Conservation (phyloP, 2,888 invertebrate genomes). For the Meiosimyza decipiens region DNA sequence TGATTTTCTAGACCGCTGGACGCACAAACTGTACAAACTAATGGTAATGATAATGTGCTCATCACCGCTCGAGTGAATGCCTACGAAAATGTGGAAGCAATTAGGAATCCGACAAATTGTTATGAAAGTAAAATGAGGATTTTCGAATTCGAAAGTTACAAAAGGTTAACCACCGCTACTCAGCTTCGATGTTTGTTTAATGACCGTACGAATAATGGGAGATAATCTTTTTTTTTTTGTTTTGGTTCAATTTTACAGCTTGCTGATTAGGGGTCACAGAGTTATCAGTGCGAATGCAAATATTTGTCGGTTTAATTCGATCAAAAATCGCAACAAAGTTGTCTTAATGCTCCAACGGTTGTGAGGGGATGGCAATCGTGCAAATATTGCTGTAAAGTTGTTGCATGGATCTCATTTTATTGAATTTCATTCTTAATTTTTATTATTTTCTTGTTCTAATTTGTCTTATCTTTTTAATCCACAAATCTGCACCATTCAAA, state of each 20-base stretch:
- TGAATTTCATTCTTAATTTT: too few relatives aligned
- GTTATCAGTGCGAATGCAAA: constrained; percentile 20
- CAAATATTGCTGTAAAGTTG: too few relatives aligned
- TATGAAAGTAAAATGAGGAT: constrained; percentile 22
- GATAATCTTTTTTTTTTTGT: background rate
- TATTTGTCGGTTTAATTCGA: background rate
- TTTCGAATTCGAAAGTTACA: background rate
- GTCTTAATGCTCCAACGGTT: too few relatives aligned
- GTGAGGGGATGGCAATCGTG: too few relatives aligned
- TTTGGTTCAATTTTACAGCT: background rate
- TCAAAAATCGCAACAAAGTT: too few relatives aligned
- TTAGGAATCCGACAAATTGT: constrained; percentile 16
- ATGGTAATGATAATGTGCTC: too few relatives aligned
- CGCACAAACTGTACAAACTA: too few relatives aligned
- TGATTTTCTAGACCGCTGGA: background rate
- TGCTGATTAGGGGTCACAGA: constrained; percentile 13
- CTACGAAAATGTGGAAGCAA: background rate
- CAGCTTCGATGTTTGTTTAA: background rate
- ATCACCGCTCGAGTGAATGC: background rate
- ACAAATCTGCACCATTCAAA: too few relatives aligned
- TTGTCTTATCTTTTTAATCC: too few relatives aligned
- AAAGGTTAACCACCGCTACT: constrained; percentile 20
- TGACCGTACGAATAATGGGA: background rate
- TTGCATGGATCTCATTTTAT: too few relatives aligned
- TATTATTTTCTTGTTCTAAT: too few relatives aligned